A percentile compares a stretch with the other conserved stretches of the same genome.
Conservation (phyloP, 2,797 vertebrate genomes). For the Oceanodroma leucorhoa region DNA sequence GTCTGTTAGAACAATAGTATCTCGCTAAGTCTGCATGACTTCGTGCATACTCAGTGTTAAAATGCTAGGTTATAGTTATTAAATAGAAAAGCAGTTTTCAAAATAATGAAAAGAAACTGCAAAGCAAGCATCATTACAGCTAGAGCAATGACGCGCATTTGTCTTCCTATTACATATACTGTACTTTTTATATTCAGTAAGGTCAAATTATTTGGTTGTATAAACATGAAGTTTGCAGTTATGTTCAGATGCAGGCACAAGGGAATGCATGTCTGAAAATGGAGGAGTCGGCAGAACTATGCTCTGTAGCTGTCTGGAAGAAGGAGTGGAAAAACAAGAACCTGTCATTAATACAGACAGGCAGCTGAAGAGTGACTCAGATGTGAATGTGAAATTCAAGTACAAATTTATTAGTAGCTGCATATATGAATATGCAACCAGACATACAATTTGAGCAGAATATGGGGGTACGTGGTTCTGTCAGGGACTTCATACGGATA, state of each 20-base stretch:
- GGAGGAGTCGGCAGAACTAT: neutral
- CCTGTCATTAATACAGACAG: neutral
- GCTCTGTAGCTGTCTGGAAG: neutral
- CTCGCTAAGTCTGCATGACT: neutral
- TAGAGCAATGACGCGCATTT: rapidly evolving
- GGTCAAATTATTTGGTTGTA: neutral
- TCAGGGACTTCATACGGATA: neutral
- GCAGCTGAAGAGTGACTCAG: neutral
- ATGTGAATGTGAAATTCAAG: neutral
- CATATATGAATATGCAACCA: neutral
- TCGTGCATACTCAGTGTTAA: neutral
- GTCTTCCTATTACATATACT: neutral
- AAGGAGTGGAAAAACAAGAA: neutral
- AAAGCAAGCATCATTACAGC: neutral
- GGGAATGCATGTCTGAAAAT: neutral
- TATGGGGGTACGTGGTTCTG: neutral
- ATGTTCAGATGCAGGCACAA: neutral
- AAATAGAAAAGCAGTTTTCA: neutral
- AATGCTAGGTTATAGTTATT: neutral
- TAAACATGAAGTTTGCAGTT: neutral
- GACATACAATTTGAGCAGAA: neutral
- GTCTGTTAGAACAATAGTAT: neutral
- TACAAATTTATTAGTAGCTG: neutral
- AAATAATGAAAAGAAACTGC: neutral
- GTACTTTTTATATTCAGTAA: neutral